These are phyloP conservation scores for Crenuchus spilurus DNA, from an alignment of 2,797 vertebrate genomes.

Conservation along the genomic window DNA sequence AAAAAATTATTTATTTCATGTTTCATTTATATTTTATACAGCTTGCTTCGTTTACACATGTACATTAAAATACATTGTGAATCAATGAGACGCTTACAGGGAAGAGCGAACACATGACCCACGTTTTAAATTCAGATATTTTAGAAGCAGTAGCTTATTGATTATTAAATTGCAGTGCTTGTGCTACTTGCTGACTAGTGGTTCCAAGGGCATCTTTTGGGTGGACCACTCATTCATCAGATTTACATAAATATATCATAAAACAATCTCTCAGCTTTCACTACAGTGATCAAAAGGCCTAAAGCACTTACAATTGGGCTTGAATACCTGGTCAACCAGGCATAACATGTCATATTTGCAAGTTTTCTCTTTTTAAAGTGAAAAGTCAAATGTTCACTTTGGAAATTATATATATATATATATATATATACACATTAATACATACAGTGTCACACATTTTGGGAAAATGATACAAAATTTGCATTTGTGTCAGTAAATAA, in stretches of 20 bases:
- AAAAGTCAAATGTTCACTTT: constrained; percentile 21
- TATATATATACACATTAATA: constrained; percentile 21
- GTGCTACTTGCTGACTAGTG: not conserved
- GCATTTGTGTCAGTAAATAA: constrained; percentile 5
- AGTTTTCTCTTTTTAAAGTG: constrained; percentile 10
- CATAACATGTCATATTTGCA: not conserved
- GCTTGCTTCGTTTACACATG: constrained; percentile 27
- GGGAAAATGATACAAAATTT: constrained; percentile 6
- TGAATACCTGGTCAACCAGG: not conserved
- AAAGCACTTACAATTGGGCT: not conserved
- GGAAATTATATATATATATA: too few species aligned
- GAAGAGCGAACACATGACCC: not conserved
- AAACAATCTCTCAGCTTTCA: constrained; percentile 3
- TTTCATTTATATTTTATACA: constrained; percentile 12
- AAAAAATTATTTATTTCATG: constrained; percentile 50
- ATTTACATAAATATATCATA: not conserved
- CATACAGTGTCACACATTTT: not conserved
- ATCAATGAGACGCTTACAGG: constrained; percentile 38
- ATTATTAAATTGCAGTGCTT: not conserved
- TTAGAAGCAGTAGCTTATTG: not conserved
- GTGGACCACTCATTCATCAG: not conserved
- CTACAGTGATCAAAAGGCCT: not conserved
- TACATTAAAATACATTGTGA: constrained; percentile 22
- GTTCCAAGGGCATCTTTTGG: not conserved
- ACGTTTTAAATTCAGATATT: not conserved